Base-by-base conservation (phyloP, 92 coral and sea anemone species). In the Scolanthus callimorphus region DNA sequence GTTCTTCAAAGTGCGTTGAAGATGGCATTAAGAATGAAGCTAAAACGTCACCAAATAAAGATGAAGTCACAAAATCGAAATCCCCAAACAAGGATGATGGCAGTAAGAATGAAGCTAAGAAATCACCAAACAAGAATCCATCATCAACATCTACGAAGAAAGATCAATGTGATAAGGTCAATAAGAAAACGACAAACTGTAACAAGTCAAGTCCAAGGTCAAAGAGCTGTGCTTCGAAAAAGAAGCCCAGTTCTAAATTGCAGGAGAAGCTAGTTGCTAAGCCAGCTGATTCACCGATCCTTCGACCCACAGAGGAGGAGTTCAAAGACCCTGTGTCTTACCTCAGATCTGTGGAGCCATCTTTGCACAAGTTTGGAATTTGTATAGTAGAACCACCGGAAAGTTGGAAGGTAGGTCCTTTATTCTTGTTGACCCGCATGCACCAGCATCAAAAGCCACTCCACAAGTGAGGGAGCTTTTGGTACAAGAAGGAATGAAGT, bases 321-420 rank as follows among this genome's bases (percentile, higher is more conserved):
- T 94, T 94, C 71, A 81, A 80, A 41, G 83, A 94, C 43, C 99
- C 99, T 13, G 58, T 67, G 20, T 29, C 56, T 17, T 94, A 94
- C 55, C 70, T 94, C 23, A 79, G 84, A 44, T 74, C 74, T 19
- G 82, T 94, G 30, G 61, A 64, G 26, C 22, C 55, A 4, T 52
- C 70, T 3, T 77, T 82, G 17, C 86, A 77, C 54, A 67, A 67
- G 54, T 80, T 76, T 67, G 99, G 99, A 10, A 77, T 81, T 12
- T 94, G 94, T 57, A 76, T 94, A 39, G 50, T 94, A 31, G 87
- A 73, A n/a, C 99, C 99, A 0, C 99, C 99, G 0, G 84, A 82
- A 29, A 75, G 90, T 20, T 94, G 99, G 99, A 85, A 94, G 99
- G 99, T 94, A 64, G 48, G 77, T 6, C 15, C 15, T 34, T 34